Conservation (phyloP, 2,797 vertebrate genomes). For the Tragelaphus oryx region DNA sequence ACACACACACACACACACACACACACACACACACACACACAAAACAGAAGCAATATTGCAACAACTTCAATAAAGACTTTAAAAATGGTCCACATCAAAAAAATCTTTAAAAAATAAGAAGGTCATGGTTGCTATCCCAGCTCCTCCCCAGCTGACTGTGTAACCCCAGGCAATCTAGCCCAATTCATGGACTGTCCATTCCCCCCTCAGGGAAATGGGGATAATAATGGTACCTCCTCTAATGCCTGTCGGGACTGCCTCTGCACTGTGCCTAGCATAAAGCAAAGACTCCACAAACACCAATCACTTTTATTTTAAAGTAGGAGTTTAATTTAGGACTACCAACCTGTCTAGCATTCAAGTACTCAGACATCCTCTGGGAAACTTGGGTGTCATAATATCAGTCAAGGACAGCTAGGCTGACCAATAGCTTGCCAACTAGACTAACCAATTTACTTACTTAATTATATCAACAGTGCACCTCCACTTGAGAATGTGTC, state of each 20-base stretch:
- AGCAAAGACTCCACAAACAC: neutral
- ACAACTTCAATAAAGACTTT: neutral
- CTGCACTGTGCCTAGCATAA: neutral
- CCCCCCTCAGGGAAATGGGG: neutral
- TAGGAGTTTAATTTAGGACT: neutral
- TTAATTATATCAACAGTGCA: neutral
- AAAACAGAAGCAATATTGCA: neutral
- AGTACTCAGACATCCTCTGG: neutral
- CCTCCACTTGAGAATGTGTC: neutral
- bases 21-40: neutral
- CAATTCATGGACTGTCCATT: accelerated
- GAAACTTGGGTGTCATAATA: conserved; percentile 42
- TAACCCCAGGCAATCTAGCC: neutral
- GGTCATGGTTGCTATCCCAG: neutral
- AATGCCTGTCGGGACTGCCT: neutral
- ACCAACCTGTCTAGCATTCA: conserved; percentile 16
- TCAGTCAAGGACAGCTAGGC: neutral
- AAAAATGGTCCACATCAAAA: neutral
- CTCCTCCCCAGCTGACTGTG: neutral
- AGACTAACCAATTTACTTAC: neutral
- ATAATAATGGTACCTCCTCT: too few species aligned
- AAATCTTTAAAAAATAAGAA: neutral
- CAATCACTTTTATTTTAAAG: neutral
- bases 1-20: too few species aligned
- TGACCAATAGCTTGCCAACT: neutral